These are phyloP conservation scores for Alectoris magna DNA, from an alignment of 2,797 vertebrate species.

Conservation along the genomic window DNA sequence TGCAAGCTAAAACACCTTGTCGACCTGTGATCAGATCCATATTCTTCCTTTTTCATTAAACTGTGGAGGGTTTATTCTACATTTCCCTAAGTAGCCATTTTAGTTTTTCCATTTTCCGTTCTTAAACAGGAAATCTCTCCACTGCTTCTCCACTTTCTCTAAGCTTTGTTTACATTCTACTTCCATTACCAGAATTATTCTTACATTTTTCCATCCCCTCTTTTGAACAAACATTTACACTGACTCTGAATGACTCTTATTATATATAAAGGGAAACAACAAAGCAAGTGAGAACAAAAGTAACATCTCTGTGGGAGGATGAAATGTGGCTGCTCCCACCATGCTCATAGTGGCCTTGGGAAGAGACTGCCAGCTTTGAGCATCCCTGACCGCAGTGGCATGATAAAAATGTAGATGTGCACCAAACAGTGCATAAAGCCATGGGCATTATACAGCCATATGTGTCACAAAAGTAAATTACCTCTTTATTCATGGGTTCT, in stretches of 20 bases:
- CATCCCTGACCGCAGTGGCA: neutral
- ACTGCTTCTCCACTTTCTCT: slow-evolving; percentile 64
- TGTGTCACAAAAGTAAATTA: neutral
- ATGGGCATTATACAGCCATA: neutral
- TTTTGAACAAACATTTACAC: slow-evolving; percentile 63
- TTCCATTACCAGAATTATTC: slow-evolving; percentile 70
- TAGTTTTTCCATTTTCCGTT: slow-evolving; percentile 69
- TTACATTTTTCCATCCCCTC: slow-evolving; percentile 64
- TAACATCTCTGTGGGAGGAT: neutral
- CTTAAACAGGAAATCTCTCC: slow-evolving; percentile 71
- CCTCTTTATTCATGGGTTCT: neutral
- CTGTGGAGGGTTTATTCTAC: slow-evolving; percentile 50
- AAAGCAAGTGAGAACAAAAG: slow-evolving; percentile 41
- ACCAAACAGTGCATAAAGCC: neutral
- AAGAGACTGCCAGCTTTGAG: neutral
- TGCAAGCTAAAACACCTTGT: neutral
- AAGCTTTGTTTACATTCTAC: slow-evolving; percentile 67
- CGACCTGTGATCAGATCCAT: neutral
- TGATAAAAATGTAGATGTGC: neutral
- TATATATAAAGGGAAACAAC: slow-evolving; percentile 37
- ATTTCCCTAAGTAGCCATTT: slow-evolving; percentile 60
- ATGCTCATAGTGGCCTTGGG: neutral
- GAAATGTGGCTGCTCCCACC: neutral
- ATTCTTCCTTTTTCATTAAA: slow-evolving; percentile 36
- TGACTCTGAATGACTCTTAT: slow-evolving; percentile 17